Evolutionary conservation across 1,140 invertebrate genomes (phyloP).

Genomic region (Drosophila baimaii): DNA sequence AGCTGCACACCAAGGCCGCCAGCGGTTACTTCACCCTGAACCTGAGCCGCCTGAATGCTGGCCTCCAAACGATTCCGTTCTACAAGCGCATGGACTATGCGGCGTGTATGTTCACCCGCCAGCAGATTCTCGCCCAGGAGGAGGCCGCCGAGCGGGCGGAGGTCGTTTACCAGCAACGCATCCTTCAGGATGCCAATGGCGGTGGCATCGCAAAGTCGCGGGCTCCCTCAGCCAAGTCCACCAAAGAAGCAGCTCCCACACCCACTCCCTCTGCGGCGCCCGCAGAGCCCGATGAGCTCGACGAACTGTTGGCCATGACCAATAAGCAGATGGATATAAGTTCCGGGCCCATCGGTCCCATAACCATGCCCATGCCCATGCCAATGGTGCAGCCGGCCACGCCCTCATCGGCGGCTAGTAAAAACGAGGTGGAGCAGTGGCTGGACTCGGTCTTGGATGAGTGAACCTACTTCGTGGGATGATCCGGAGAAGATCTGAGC

Average conservation of each 20-base stretch:
- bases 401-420: conserved; percentile 51
- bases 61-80: conserved; percentile 78
- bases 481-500: background rate
- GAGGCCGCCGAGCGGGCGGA: conserved; percentile 73
- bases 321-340: conserved; percentile 37
- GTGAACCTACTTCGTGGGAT: conserved; percentile 15
- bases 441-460: conserved; percentile 79
- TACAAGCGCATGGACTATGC: conserved; percentile 82
- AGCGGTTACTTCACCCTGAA: conserved; percentile 74
- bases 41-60: conserved; percentile 62
- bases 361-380: conserved; percentile 38
- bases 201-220: conserved; percentile 35
- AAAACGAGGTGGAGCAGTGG: conserved; percentile 81
- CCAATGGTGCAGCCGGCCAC: conserved; percentile 54
- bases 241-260: conserved; percentile 1
- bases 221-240: conserved; percentile 40
- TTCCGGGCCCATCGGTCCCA: conserved; percentile 3
- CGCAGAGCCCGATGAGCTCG: conserved; percentile 66
- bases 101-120: conserved; percentile 61
- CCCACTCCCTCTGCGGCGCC: background rate
- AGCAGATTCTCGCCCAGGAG: conserved; percentile 63
- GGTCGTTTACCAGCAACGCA: conserved; percentile 58
- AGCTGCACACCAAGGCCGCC: conserved; percentile 61
- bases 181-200: conserved; percentile 56
- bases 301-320: conserved; percentile 72